These are phyloP conservation scores for Orbicella faveolata DNA, from an alignment of 64 coral and sea anemone species.

Conservation along the genomic window DNA sequence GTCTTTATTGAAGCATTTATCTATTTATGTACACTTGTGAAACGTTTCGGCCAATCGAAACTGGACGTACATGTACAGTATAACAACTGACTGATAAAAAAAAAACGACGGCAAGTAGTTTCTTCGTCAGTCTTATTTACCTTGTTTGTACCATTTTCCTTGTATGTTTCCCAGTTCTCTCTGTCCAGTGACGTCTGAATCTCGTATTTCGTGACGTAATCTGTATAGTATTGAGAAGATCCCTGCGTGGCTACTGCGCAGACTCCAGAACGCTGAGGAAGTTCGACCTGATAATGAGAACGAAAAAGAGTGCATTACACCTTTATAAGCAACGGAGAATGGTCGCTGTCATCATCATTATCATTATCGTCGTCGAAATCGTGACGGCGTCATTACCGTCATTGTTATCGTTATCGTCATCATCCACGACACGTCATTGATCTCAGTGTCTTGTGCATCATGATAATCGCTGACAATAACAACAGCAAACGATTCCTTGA, in stretches of 20 bases:
- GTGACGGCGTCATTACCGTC: no score
- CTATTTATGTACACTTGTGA: no score
- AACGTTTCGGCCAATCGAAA: no score
- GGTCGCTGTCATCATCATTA: not conserved
- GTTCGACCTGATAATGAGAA: constrained; percentile 21
- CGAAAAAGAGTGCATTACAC: not conserved
- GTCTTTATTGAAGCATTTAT: no score
- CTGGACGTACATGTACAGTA: no score
- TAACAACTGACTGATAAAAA: no score
- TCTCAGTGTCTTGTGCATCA: no score
- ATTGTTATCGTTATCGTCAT: no score
- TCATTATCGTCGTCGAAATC: not conserved
- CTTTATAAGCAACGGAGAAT: not conserved
- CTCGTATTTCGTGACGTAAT: constrained; percentile 55
- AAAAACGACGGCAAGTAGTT: no score
- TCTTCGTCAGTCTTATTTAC: not conserved
- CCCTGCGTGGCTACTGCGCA: constrained; percentile 62
- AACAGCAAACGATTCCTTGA: no score
- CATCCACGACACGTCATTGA: no score
- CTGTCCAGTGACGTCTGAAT: constrained; percentile 45
- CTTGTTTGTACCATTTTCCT: constrained; percentile 40
- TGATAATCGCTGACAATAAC: no score
- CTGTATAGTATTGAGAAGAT: not conserved
- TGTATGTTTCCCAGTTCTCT: constrained; percentile 52
- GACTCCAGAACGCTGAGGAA: constrained; percentile 29